phyloP scores from a whole-genome alignment of 2,888 invertebrate species.

The Pogonocherus hispidulus region DNA sequence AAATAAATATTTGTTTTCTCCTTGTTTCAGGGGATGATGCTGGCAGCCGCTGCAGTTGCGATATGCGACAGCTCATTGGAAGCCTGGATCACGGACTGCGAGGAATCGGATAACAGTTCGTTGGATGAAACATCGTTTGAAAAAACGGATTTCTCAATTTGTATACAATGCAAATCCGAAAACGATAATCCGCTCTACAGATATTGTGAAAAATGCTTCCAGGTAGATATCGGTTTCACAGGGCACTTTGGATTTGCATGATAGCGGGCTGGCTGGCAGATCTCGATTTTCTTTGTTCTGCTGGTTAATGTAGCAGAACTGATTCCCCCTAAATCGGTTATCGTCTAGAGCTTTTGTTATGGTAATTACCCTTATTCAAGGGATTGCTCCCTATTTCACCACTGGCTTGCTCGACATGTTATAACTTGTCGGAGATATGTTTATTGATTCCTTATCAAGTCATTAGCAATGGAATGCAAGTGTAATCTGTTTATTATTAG shows the following conservation, averaged over 20 bases:
- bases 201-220: conserved; percentile 80
- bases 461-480: conserved; percentile 17
- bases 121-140: conserved; percentile 56
- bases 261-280: conserved; percentile 35
- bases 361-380: conserved; percentile 15
- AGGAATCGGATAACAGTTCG: conserved; percentile 63
- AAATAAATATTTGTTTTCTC: conserved; percentile 5
- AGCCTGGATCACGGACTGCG: conserved; percentile 64
- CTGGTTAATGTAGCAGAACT: not conserved
- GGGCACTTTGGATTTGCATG: conserved; percentile 30
- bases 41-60: conserved; percentile 62
- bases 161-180: conserved; percentile 75
- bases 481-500: conserved; percentile 5
- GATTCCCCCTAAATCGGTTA: not conserved
- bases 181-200: conserved; percentile 76
- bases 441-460: conserved; percentile 26
- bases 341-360: conserved; percentile 22
- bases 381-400: conserved; percentile 16
- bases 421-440: conserved; percentile 1
- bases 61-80: conserved; percentile 63
- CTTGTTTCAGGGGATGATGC: conserved; percentile 50
- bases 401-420: conserved; percentile 20
- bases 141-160: conserved; percentile 74
- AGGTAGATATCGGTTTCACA: conserved; percentile 68
- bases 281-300: conserved; percentile 13